Conservation (phyloP, 2,797 vertebrate species). For the Sarcophilus harrisii region DNA sequence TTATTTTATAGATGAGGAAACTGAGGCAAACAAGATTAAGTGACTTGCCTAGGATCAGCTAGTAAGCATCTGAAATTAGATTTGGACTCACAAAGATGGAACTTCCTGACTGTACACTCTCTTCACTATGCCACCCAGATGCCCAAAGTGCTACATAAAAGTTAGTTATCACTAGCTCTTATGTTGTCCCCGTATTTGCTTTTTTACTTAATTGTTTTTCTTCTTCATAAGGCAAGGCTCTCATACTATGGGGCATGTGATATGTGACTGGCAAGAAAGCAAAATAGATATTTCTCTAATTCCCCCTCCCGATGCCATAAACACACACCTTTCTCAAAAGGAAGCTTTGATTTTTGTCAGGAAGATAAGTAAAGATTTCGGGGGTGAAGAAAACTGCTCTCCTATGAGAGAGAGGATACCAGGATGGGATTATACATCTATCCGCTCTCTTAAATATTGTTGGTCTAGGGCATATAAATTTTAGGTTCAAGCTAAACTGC, state of each 20-base stretch:
- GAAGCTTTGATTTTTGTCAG: not conserved
- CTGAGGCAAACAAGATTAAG: not conserved
- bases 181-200: too few species aligned
- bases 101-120: too few species aligned
- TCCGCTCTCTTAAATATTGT: not conserved
- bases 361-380: not conserved
- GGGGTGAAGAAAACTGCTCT: not conserved
- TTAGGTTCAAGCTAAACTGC: not conserved
- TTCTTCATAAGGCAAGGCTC: not conserved
- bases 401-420: not conserved
- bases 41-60: not conserved
- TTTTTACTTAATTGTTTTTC: not conserved
- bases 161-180: too few species aligned
- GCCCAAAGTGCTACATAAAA: too few species aligned
- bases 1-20: not conserved
- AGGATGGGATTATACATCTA: not conserved
- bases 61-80: not conserved
- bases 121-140: too few species aligned
- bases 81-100: too few species aligned
- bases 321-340: not conserved
- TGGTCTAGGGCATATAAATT: not conserved
- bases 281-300: not conserved
- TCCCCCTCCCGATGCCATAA: not conserved
- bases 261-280: not conserved
- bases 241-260: not conserved